Conservation (phyloP, 1,140 invertebrate genomes). For the Pseudomyrmex flavicornis region DNA sequence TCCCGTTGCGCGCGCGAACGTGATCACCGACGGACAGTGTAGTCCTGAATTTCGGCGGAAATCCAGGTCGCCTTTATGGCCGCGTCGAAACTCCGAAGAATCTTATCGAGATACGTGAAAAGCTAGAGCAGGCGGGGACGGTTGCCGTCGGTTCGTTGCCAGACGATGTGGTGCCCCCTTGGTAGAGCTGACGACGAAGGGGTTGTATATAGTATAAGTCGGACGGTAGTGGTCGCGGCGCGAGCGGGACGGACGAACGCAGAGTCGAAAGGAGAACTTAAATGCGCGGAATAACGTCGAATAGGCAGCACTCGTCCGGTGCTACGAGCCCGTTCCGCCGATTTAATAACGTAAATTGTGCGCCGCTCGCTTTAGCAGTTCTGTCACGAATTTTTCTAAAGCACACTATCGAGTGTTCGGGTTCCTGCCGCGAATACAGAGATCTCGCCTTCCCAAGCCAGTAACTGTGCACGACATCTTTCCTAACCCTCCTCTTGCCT, state of each 20-base stretch:
- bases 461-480: constrained; percentile 49
- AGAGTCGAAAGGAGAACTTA: constrained; percentile 67
- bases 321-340: constrained; percentile 79
- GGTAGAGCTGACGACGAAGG: not conserved
- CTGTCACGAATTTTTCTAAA: constrained; percentile 85
- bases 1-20: constrained; percentile 43
- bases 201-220: constrained; percentile 37
- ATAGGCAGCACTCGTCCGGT: constrained; percentile 79
- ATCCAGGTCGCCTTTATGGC: constrained; percentile 67
- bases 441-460: constrained; percentile 69
- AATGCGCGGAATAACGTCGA: constrained; percentile 69
- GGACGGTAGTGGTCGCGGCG: not conserved
- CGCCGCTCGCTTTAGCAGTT: constrained; percentile 78
- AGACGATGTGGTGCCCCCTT: not conserved
- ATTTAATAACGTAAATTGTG: constrained; percentile 84
- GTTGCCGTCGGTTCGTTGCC: not conserved
- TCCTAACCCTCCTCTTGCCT: not conserved
- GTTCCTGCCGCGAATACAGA: constrained; percentile 83
- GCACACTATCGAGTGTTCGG: constrained; percentile 84
- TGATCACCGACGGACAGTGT: constrained; percentile 49
- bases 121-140: constrained; percentile 31
- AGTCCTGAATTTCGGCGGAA: constrained; percentile 43
- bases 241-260: constrained; percentile 18
- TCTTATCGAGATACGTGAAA: constrained; percentile 66
- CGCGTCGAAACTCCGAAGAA: constrained; percentile 46